phyloP scores from a whole-genome alignment of 2,113 vertebrate genomes.

The Hippoglossus stenolepis region DNA sequence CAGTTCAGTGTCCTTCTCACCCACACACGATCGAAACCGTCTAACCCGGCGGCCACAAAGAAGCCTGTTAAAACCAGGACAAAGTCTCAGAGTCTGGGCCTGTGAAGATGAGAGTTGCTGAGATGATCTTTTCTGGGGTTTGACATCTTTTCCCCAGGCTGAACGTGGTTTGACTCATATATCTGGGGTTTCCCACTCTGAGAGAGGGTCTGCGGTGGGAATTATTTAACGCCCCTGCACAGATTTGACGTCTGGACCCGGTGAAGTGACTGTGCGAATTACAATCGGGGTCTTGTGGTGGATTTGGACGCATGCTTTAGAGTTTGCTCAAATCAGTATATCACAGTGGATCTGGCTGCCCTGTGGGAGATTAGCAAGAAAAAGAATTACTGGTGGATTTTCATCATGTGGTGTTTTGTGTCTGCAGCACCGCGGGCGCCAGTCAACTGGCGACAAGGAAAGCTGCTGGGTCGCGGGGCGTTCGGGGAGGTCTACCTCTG shows the following conservation, averaged over 20 bases:
- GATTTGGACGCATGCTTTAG: conserved; percentile 41
- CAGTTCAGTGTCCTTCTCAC: conserved; percentile 53
- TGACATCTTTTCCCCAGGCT: conserved; percentile 13
- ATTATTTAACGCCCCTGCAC: conserved; percentile 48
- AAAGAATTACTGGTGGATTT: conserved; percentile 47
- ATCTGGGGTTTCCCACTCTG: conserved; percentile 43
- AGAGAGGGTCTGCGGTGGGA: conserved; percentile 54
- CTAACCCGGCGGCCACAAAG: conserved; percentile 35
- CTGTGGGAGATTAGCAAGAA: conserved; percentile 36
- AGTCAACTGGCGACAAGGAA: conserved; percentile 92
- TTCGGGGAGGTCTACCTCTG: conserved; percentile 94
- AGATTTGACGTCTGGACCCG: conserved; percentile 49
- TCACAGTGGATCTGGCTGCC: conserved; percentile 33
- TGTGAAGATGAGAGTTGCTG: conserved; percentile 32
- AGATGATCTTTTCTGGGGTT: conserved; percentile 31
- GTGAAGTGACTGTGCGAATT: conserved; percentile 40
- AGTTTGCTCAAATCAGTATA: conserved; percentile 42
- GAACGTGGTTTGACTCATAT: conserved; percentile 40
- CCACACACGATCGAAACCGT: conserved; percentile 48
- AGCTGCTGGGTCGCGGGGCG: conserved; percentile 90
- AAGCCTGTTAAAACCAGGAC: conserved; percentile 47
- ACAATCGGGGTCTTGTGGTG: conserved; percentile 28
- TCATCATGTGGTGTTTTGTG: conserved; percentile 56
- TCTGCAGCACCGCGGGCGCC: conserved; percentile 88
- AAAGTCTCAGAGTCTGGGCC: conserved; percentile 61